Conservation (phyloP, 2,113 vertebrate species). For the Pangasianodon hypophthalmus region DNA sequence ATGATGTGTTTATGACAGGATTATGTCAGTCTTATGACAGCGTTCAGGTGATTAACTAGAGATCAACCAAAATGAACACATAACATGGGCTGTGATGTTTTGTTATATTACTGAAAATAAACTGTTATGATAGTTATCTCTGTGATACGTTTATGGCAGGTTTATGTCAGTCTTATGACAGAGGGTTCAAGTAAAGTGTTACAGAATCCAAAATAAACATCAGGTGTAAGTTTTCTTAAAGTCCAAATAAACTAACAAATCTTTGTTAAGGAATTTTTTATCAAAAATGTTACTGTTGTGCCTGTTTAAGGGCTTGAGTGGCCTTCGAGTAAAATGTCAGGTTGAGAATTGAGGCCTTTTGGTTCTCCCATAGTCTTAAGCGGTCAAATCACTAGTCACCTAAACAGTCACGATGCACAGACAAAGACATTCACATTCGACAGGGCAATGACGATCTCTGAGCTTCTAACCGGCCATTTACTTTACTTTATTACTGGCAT, state of each 20-base stretch:
- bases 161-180: neutral
- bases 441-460: constrained; percentile 21
- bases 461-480: constrained; percentile 13
- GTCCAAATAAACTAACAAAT: neutral
- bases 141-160: neutral
- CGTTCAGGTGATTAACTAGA: neutral
- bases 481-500: constrained; percentile 12
- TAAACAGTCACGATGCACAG: constrained; percentile 39
- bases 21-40: neutral
- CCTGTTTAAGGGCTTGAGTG: constrained; percentile 1
- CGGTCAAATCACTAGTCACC: constrained; percentile 2
- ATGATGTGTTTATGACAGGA: neutral
- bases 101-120: neutral
- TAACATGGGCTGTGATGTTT: neutral
- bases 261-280: neutral
- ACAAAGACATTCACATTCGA: constrained; percentile 38
- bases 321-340: constrained; percentile 15
- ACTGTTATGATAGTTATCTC: neutral
- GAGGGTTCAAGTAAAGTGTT: neutral
- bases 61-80: neutral
- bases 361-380: neutral
- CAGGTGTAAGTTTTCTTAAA: neutral
- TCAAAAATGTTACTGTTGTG: neutral
- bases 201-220: neutral
- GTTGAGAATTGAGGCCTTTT: constrained; percentile 21